phyloP scores from a whole-genome alignment of 2,888 invertebrate genomes.

The Arge pagana region DNA sequence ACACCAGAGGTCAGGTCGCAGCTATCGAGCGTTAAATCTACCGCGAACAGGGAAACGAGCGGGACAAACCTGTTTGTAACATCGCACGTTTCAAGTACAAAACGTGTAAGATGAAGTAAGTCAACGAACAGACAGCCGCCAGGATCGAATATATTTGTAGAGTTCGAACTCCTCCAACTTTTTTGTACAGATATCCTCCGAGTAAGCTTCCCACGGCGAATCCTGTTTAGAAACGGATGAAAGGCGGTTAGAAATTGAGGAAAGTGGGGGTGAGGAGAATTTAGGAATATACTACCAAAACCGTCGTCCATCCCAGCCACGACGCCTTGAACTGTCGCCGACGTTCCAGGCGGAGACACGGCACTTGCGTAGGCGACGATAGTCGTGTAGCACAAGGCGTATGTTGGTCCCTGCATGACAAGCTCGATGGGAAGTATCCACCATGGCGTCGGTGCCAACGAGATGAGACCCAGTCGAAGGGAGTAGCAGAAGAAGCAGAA shows the following conservation, averaged over 20 bases:
- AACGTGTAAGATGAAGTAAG: slow-evolving; percentile 57
- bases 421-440: slow-evolving; percentile 80
- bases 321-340: slow-evolving; percentile 84
- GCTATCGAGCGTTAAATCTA: too few species aligned
- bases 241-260: not conserved
- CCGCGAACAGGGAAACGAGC: too few species aligned
- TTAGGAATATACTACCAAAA: slow-evolving; percentile 62
- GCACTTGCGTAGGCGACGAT: slow-evolving; percentile 71
- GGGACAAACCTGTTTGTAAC: slow-evolving; percentile 43
- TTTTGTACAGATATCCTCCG: slow-evolving; percentile 72
- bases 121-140: slow-evolving; percentile 57
- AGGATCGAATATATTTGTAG: slow-evolving; percentile 61
- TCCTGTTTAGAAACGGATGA: slow-evolving; percentile 60
- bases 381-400: slow-evolving; percentile 82
- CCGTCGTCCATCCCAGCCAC: slow-evolving; percentile 90
- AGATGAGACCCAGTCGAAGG: slow-evolving; percentile 74
- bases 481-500: slow-evolving; percentile 79
- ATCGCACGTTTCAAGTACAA: slow-evolving; percentile 49
- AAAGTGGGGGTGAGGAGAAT: not conserved
- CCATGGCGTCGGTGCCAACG: slow-evolving; percentile 80
- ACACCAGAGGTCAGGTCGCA: too few species aligned
- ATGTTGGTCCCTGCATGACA: slow-evolving; percentile 83
- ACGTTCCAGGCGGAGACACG: slow-evolving; percentile 69
- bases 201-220: slow-evolving; percentile 77
- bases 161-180: slow-evolving; percentile 65